Percentiles rank a stretch among this genome's conserved stretches.
phyloP scores from a whole-genome alignment of 2,797 vertebrate genomes.

The Channa striata region DNA sequence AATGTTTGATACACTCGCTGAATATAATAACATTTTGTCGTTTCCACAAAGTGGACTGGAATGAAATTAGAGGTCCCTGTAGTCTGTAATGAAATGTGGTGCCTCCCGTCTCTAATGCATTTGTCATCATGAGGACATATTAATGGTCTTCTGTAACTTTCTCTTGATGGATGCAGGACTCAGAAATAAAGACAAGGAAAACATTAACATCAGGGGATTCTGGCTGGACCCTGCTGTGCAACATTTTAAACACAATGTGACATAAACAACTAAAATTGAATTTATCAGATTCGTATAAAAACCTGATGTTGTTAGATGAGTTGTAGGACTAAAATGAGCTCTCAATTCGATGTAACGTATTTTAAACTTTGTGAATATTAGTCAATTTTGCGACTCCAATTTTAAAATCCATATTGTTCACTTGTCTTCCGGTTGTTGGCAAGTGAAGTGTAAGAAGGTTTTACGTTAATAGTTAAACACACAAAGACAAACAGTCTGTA shows the following conservation, averaged over 20 bases:
- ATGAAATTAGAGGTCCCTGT: conserved; percentile 87
- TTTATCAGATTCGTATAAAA: conserved; percentile 29
- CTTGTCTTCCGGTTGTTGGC: conserved; percentile 20
- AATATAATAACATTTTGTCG: conserved; percentile 86
- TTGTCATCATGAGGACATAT: conserved; percentile 82
- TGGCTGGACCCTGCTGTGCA: conserved; percentile 13
- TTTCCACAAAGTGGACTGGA: conserved; percentile 87
- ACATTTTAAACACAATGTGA: conserved; percentile 44
- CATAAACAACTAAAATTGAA: conserved; percentile 44
- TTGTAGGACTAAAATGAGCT: conserved; percentile 1
- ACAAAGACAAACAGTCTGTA: background rate
- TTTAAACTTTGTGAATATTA: conserved; percentile 10
- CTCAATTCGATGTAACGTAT: background rate
- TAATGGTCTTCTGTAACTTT: conserved; percentile 80
- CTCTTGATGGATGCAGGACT: conserved; percentile 72
- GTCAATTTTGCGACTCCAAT: conserved; percentile 6
- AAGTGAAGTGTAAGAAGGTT: background rate
- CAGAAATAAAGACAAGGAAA: conserved; percentile 65
- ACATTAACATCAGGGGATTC: conserved; percentile 63
- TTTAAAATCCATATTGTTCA: background rate
- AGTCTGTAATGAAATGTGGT: conserved; percentile 84
- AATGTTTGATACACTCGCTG: conserved; percentile 84
- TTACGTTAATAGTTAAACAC: background rate
- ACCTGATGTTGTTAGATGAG: conserved; percentile 14
- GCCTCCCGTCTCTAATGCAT: conserved; percentile 79